Percentiles rank a stretch among this genome's conserved stretches.
phyloP scores from a whole-genome alignment of 2,113 vertebrate genomes.

The Prunella himalayana region DNA sequence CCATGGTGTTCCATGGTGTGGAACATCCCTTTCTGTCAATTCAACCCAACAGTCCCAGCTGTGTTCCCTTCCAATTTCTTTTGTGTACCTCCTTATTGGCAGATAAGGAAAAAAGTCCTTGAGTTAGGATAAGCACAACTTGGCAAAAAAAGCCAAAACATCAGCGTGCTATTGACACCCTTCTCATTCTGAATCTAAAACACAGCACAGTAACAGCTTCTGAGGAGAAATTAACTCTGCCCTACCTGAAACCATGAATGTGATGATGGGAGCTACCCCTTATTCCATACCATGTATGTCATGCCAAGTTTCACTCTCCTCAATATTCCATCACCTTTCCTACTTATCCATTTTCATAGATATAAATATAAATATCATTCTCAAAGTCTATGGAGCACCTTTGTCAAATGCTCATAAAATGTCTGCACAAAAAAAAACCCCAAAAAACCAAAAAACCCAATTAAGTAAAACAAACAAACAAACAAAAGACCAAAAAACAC shows the following conservation, averaged over 20 bases:
- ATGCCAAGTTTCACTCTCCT: not conserved
- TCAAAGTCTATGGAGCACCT: not conserved
- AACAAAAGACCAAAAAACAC: not conserved
- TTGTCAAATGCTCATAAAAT: not conserved
- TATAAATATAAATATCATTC: not conserved
- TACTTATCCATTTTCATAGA: not conserved
- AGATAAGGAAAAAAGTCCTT: not conserved
- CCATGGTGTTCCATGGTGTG: not conserved
- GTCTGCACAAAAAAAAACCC: not conserved
- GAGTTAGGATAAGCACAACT: not conserved
- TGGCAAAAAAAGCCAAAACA: not conserved
- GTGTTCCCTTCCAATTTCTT: not conserved
- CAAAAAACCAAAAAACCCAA: not conserved
- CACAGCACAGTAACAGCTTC: not conserved
- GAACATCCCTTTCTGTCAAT: not conserved
- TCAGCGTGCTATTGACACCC: not conserved
- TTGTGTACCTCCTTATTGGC: not conserved
- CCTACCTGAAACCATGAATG: not conserved
- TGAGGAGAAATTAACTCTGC: not conserved
- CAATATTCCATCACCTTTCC: not conserved
- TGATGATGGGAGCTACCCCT: not conserved
- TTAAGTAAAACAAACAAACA: not conserved
- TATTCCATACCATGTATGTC: not conserved
- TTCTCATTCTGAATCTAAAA: not conserved
- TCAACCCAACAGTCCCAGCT: not conserved